Evolutionary conservation across 2,888 invertebrate genomes (phyloP).

Genomic region (Ferrisia virgata): DNA sequence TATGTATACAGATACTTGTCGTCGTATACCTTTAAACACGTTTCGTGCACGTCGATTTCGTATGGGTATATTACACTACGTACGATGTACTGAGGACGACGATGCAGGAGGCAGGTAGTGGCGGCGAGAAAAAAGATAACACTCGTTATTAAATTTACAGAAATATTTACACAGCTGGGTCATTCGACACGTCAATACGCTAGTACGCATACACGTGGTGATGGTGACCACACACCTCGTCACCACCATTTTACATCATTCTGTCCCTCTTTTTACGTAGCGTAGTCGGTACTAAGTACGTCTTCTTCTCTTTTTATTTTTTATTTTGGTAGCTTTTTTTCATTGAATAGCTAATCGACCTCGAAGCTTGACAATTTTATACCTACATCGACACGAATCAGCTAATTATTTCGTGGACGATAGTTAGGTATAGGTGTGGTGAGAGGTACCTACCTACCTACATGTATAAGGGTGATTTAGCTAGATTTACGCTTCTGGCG

Average conservation of each 20-base stretch:
- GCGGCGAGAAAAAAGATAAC: conserved; percentile 9
- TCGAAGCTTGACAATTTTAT: background rate
- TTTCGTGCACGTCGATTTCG: background rate
- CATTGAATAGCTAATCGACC: background rate
- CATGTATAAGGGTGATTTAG: too few relatives aligned
- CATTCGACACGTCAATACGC: conserved; percentile 6
- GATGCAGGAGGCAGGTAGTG: background rate
- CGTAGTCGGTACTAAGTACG: too few relatives aligned
- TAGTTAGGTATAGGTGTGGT: background rate
- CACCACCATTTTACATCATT: background rate
- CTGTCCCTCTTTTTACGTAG: too few relatives aligned
- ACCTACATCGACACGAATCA: background rate
- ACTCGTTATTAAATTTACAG: conserved; percentile 11
- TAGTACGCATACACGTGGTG: background rate
- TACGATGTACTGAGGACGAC: background rate
- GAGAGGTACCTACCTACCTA: background rate
- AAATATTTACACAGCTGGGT: conserved; percentile 30
- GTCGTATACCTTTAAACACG: background rate
- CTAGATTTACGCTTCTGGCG: too few relatives aligned
- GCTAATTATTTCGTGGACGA: background rate
- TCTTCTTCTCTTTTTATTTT: background rate
- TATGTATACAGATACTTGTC: too few relatives aligned
- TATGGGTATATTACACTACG: background rate
- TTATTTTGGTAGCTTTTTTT: background rate
- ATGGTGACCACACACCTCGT: background rate